Base-by-base conservation (phyloP, 2,113 vertebrate genomes). In the Glaucidium brasilianum region DNA sequence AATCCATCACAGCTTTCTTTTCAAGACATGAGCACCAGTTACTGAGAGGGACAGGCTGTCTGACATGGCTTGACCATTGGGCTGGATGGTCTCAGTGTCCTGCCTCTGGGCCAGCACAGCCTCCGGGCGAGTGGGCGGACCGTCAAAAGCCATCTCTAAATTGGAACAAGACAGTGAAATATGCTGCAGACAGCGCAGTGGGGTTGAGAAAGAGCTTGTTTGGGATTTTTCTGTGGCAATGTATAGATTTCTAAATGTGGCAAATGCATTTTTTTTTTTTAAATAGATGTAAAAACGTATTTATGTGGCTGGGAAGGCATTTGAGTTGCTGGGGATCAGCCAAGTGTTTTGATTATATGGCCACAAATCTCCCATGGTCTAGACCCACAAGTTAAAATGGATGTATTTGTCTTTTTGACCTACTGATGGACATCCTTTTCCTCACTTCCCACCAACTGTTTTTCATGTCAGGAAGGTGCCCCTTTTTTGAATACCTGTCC, bases 51-150 rank as follows among this genome's bases (percentile, higher is more conserved):
- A 17, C 7, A 11, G 29, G n/a, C 37, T 62, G 23, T 15, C 45
- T 55, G 50, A 8, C 56, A 30, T 2, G 2, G 32, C 37, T 55
- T 64, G 52, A 8, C 50, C 8, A 0, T 49, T 5, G 3, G 6
- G 71, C 41, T 66, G 26, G 26, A 39, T 55, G 72, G 32, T 81
- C 66, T 71, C 16, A 11, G 14, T 34, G 27, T 60, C 52, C 67
- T 66, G 35, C 72, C 19, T 41, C 26, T 47, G 55, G 34, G 59
- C 53, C 37, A 73, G 41, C 4, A 1, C 63, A 60, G 55, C 56
- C 35, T 26, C n/a, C 1, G 0, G 20, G 32, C 5, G 0, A 55
- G 43, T 23, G 55, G 32, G 55, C 79, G 64, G 60, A 19, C 27
- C 15, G 60, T 63, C 78, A 58, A 23, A 84, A 84, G 13, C 1